Evolutionary conservation across 2,113 vertebrate genomes (phyloP), one percentile per base, ranked within the genome.

Genomic region (Cacatua alba): DNA sequence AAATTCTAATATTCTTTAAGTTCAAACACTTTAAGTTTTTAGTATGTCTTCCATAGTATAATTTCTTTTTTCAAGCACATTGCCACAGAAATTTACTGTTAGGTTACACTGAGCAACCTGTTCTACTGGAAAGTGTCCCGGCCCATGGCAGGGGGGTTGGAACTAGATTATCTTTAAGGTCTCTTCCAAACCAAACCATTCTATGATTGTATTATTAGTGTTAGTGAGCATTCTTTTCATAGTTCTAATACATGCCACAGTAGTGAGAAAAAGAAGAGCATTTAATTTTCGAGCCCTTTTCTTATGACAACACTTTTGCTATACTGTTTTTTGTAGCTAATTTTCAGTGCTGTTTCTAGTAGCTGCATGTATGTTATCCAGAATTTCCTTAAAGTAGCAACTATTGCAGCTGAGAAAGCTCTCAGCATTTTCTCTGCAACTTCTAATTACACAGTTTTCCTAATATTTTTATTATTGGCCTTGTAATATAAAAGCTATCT

Each of bases 311-410:
- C 7, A 9, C 26, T 63, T 57, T 28, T 44, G 39, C 29, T 74
- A 29, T 17, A 13, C 1, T 72, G 21, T 5, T 63, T 53, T 46
- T 46, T 25, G 48, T 5, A 72, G 44, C 11, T 90, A 24, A 41
- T 29, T 88, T 82, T 80, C 53, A 86, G 33, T 4, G 16, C 6
- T 62, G 4, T 49, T 80, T 41, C 53, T 41, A 68, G 17, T 11
- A 83, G 21, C 28, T 63, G 41, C 18, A 17, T 4, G 19, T 35
- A 0, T 21, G 52, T 52, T 69, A n/a, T 44, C 70, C 0, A 0
- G 5, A 3, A 17, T 43, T 86, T 83, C 74, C 63, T 53, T 28
- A 70, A 18, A 86, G 14, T 37, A 78, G 15, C 41, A 83, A 49
- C 9, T 31, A 37, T 14, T 39, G 57, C 13, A 88, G 29, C 10